Evolutionary conservation across 37 sponge, comb jelly and placozoan genomes (phyloP), one percentile per base, ranked within the genome.

Genomic region (Aplysina aerophoba): DNA sequence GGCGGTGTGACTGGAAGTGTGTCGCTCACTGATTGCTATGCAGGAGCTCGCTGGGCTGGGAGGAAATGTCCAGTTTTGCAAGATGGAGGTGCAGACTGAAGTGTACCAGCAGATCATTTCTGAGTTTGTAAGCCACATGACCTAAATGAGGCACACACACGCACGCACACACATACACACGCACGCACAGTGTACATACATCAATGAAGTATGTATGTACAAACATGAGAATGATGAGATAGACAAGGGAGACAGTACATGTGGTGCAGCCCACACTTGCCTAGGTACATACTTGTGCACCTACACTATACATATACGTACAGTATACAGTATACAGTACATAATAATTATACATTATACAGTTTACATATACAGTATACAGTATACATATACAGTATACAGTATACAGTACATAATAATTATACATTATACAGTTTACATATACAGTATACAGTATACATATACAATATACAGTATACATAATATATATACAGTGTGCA

Each of bases 11-110:
- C n/a, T n/a, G n/a, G n/a, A n/a, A n/a, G n/a, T n/a, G n/a, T n/a
- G n/a, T n/a, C n/a, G n/a, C 50, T 44, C 50, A 44, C 50, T 44
- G 50, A 11, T 44, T 8, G 8, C 50, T 44, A 75, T 55, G 27
- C 85, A 93, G 62, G 93, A 93, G 59, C 0, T 89, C 41, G 93
- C 93, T 41, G 93, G 93, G 4, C 56, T 93, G 5, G 90, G 93
- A 28, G 93, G 93, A 4, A 90, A 90, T 56, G 82, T 85, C 27
- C 19, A 53, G 55, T 93, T 90, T 81, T 83, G 90, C 33, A 93
- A 93, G 41, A 80, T 62, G 21, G 93, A 93, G 33, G 25, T 85
- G 55, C 89, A 89, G 73, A 64, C 90, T 1, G 87, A 89, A 73
- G 1, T 89, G 8, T 81, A 72, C 58, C 59, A 86, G 27, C 66